These are phyloP conservation scores for Subanguina moxae DNA, from an alignment of 1,140 invertebrate genomes.

Conservation along the genomic window DNA sequence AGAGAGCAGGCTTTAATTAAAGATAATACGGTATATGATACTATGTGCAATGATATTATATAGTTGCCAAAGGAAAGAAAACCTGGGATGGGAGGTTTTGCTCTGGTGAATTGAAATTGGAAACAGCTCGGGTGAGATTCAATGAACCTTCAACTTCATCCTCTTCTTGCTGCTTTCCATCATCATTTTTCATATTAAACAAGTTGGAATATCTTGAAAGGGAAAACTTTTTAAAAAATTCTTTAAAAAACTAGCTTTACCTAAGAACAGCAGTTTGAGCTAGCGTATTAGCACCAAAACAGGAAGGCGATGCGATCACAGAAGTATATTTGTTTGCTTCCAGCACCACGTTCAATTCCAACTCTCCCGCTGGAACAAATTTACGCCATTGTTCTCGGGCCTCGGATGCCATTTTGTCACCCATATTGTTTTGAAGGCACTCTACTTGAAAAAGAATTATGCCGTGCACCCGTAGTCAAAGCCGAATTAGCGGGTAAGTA, in stretches of 20 bases:
- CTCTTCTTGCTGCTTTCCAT: neutral
- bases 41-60: no score
- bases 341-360: neutral
- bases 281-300: constrained; percentile 17
- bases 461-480: no score
- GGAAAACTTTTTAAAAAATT: neutral
- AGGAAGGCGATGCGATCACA: constrained; percentile 13
- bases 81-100: neutral
- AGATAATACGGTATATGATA: no score
- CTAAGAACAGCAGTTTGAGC: constrained; percentile 25
- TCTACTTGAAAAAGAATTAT: neutral
- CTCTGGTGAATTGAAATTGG: neutral
- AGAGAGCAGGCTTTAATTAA: no score
- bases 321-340: neutral
- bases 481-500: no score
- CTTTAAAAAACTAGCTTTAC: neutral
- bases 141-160: neutral
- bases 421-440: neutral
- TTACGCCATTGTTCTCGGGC: neutral
- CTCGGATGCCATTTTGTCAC: neutral
- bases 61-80: neutral
- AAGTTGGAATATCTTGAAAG: neutral
- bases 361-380: neutral
- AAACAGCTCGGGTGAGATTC: neutral
- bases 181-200: neutral